A percentile compares a stretch with the other conserved stretches of the same genome.
phyloP scores from a whole-genome alignment of 2,888 invertebrate species.

The Eupithecia centaureata region DNA sequence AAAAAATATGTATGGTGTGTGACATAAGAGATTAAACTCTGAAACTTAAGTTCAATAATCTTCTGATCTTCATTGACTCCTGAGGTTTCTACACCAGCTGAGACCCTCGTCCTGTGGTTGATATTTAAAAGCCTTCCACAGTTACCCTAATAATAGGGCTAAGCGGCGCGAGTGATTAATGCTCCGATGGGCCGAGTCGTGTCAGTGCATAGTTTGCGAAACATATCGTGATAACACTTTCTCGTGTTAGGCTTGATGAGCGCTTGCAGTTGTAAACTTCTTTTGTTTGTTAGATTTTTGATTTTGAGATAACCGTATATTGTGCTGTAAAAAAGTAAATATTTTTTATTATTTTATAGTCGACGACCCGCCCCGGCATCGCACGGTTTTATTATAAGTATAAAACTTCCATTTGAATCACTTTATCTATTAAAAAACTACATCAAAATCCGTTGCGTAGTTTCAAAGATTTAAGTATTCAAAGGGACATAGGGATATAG shows the following conservation, averaged over 20 bases:
- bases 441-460: too few species aligned
- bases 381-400: too few species aligned
- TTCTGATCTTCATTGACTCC: conserved; percentile 11
- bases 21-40: background rate
- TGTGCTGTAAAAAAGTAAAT: too few species aligned
- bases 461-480: too few species aligned
- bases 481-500: too few species aligned
- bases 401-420: too few species aligned
- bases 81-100: conserved; percentile 17
- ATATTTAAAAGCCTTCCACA: conserved; percentile 67
- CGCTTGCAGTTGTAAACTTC: conserved; percentile 20
- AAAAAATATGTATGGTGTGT: too few species aligned
- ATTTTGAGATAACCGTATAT: too few species aligned
- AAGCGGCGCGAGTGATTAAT: conserved; percentile 63
- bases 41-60: background rate
- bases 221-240: conserved; percentile 34
- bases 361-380: too few species aligned
- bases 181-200: conserved; percentile 44
- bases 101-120: conserved; percentile 41
- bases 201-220: conserved; percentile 38
- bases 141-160: conserved; percentile 64
- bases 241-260: conserved; percentile 28
- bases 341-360: too few species aligned
- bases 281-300: too few species aligned
- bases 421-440: too few species aligned